These are phyloP conservation scores for Helostoma temminkii DNA, from an alignment of 2,797 vertebrate species.

Conservation along the genomic window DNA sequence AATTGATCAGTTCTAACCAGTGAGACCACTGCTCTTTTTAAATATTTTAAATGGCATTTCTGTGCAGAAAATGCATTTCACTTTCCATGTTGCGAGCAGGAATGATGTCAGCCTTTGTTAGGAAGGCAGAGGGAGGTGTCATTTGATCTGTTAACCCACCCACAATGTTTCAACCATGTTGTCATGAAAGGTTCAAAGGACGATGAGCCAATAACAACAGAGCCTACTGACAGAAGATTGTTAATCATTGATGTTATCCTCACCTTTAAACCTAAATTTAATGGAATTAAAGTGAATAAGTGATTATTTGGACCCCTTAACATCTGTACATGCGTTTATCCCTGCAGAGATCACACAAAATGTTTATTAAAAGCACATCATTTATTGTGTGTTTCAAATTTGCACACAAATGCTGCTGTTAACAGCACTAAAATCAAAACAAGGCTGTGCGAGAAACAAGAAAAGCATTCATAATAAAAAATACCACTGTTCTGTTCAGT, in stretches of 20 bases:
- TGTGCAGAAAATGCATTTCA: no score
- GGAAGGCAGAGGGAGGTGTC: slow-evolving; percentile 39
- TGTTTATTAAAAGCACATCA: background rate
- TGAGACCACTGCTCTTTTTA: background rate
- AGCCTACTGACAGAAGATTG: slow-evolving; percentile 7
- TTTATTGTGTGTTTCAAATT: slow-evolving; percentile 3
- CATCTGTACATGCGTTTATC: background rate
- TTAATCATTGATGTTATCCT: slow-evolving; percentile 20
- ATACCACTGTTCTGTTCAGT: background rate
- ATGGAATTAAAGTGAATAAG: slow-evolving; percentile 23
- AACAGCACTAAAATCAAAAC: background rate
- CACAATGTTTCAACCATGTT: slow-evolving; percentile 5
- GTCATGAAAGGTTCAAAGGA: slow-evolving; percentile 38
- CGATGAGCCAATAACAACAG: slow-evolving; percentile 23
- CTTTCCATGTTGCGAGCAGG: slow-evolving; percentile 43
- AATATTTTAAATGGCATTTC: no score
- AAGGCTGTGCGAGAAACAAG: slow-evolving; percentile 22
- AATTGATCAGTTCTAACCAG: slow-evolving; percentile 4
- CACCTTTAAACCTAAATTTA: slow-evolving; percentile 30
- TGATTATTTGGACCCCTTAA: background rate
- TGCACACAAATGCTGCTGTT: slow-evolving; percentile 8
- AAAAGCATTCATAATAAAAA: slow-evolving; percentile 12
- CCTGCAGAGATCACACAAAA: background rate
- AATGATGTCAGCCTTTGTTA: slow-evolving; percentile 43
- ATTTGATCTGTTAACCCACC: slow-evolving; percentile 37